Conservation (phyloP, 2,113 vertebrate genomes). For the Pseudorectes ferrugineus region DNA sequence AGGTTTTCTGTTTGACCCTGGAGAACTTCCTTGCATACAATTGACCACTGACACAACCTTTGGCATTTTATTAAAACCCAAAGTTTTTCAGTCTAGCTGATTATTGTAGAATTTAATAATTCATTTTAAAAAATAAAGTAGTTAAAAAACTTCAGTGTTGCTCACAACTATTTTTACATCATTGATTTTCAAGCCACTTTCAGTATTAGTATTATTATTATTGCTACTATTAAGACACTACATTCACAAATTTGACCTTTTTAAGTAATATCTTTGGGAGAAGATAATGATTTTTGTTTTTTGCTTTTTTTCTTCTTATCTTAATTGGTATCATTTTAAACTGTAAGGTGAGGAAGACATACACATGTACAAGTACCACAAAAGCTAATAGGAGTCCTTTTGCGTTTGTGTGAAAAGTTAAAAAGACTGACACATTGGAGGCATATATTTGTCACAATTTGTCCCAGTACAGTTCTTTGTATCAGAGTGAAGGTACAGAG, state of each 20-base stretch:
- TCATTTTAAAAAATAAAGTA: not conserved
- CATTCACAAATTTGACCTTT: not conserved
- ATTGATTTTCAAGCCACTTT: not conserved
- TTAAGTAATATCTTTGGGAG: not conserved
- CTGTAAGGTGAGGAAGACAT: not conserved
- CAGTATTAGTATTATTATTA: not conserved
- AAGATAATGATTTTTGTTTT: not conserved
- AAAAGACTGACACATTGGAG: accelerated
- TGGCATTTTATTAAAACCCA: not conserved
- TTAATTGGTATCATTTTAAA: not conserved
- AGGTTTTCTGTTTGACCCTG: not conserved
- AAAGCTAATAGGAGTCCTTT: not conserved
- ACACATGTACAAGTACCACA: accelerated
- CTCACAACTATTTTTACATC: not conserved
- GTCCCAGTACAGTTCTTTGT: not conserved
- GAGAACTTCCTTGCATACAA: not conserved
- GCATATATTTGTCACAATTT: not conserved
- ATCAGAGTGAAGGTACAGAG: not conserved
- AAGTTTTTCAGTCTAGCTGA: not conserved
- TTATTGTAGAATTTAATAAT: not conserved
- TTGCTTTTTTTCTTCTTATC: not conserved
- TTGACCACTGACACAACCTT: not conserved
- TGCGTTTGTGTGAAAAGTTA: not conserved
- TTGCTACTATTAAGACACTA: not conserved
- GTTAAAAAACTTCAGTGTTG: not conserved